Conservation (phyloP, 1,140 invertebrate species). For the Brachionus plicatilis region DNA sequence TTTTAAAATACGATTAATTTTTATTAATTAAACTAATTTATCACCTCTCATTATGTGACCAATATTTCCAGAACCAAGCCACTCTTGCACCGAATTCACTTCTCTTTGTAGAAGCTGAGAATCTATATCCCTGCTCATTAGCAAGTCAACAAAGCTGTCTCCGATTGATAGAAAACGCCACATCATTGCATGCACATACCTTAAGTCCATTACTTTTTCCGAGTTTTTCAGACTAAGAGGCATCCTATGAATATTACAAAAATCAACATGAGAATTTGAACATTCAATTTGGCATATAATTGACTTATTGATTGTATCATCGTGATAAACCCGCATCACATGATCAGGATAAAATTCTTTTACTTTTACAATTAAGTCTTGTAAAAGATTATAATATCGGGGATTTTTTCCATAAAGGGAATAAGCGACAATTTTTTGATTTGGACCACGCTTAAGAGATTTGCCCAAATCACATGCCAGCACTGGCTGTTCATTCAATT, state of each 20-base stretch:
- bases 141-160: not conserved
- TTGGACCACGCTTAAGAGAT: not conserved
- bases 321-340: not conserved
- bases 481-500: not conserved
- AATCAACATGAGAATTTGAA: not conserved
- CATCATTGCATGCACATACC: not conserved
- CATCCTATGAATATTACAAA: not conserved
- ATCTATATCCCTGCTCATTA: not conserved
- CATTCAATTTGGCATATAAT: not conserved
- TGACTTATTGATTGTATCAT: not conserved
- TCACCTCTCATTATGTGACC: conserved; percentile 3
- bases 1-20: not conserved
- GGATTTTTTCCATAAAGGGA: not conserved
- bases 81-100: not conserved
- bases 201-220: not conserved
- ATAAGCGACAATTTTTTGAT: conserved; percentile 27
- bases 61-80: not conserved
- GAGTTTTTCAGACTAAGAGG: not conserved
- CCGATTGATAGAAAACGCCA: conserved; percentile 13
- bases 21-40: not conserved
- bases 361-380: not conserved
- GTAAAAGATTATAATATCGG: not conserved
- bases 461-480: not conserved
- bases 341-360: not conserved
- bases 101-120: not conserved